Evolutionary conservation across 2,113 vertebrate species (phyloP).

Genomic region (Terrapene triunguis): DNA sequence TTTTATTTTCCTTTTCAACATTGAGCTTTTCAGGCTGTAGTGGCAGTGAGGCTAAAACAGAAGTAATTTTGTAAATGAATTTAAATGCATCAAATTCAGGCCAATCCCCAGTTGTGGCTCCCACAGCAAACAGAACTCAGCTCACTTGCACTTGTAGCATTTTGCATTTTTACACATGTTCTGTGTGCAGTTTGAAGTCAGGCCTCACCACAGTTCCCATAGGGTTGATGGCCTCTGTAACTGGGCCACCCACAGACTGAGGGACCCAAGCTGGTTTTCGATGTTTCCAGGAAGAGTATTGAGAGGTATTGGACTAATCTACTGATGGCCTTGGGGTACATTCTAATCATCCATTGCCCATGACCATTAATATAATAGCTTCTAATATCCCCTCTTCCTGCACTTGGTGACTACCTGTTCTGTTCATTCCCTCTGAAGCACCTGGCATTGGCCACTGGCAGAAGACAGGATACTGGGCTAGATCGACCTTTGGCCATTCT

Average conservation of each 20-base stretch:
- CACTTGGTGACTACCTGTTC: neutral
- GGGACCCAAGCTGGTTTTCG: neutral
- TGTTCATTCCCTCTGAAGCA: no score
- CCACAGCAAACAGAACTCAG: neutral
- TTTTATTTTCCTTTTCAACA: neutral
- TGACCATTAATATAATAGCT: neutral
- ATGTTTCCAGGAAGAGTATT: neutral
- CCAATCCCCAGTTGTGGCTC: neutral
- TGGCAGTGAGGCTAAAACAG: neutral
- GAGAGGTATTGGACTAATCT: neutral
- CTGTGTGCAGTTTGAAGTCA: neutral
- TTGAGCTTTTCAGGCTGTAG: neutral
- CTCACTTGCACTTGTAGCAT: neutral
- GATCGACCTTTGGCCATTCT: no score
- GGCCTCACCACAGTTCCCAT: neutral
- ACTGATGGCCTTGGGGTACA: neutral
- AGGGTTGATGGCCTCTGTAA: neutral
- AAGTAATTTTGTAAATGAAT: neutral
- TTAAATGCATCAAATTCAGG: neutral
- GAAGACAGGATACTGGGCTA: no score
- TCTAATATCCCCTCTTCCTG: accelerated
- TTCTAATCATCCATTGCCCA: neutral
- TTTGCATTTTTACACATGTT: accelerated
- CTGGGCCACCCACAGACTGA: accelerated
- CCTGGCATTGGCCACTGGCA: no score